These are phyloP conservation scores for Hylaeus anthracinus DNA, from an alignment of 1,140 invertebrate genomes.

Conservation along the genomic window DNA sequence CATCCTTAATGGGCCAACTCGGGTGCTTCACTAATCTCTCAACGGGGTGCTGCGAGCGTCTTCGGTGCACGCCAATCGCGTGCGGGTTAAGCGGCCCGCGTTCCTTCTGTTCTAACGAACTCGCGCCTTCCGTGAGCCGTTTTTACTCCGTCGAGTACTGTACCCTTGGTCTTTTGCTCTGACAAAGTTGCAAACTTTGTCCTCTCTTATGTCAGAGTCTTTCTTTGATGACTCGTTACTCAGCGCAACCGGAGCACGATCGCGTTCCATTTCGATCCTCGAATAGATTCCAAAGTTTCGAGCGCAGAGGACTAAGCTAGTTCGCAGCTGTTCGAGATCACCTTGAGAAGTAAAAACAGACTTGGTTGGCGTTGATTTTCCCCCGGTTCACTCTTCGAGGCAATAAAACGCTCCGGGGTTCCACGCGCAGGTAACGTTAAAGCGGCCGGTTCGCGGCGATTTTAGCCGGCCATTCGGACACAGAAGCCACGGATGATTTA, in stretches of 20 bases:
- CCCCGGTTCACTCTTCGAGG: constrained; percentile 1
- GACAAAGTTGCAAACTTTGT: too few relatives aligned
- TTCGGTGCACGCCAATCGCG: constrained; percentile 11
- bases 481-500: constrained; percentile 72
- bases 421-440: background rate
- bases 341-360: background rate
- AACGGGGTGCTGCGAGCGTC: constrained; percentile 25
- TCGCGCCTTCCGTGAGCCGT: background rate
- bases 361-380: background rate
- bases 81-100: background rate
- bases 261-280: too few relatives aligned
- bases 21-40: constrained; percentile 47
- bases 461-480: constrained; percentile 42
- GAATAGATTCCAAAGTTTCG: too few relatives aligned
- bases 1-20: constrained; percentile 31
- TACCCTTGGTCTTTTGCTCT: background rate
- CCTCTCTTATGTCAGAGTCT: too few relatives aligned
- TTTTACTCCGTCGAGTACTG: background rate
- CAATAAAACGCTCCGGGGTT: background rate
- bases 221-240: too few relatives aligned
- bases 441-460: constrained; percentile 28
- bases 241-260: too few relatives aligned
- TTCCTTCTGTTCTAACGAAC: background rate
- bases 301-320: background rate
- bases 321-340: background rate